Percentiles rank a stretch among this genome's conserved stretches.
Evolutionary conservation across 2,888 invertebrate genomes (phyloP).

Genomic region (Eudiplozoon nipponicum): DNA sequence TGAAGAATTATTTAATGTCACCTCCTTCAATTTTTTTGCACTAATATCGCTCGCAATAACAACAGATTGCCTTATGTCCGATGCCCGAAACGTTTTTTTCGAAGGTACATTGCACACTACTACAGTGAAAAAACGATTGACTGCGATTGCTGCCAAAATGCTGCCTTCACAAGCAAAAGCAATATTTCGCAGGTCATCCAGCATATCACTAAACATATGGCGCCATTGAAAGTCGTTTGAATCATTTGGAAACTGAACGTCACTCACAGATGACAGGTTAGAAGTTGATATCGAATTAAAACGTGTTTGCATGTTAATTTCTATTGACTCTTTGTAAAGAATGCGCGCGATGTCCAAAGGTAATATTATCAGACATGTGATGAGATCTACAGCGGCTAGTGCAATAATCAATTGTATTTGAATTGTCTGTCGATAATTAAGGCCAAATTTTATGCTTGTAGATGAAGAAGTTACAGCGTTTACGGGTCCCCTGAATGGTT

Average conservation of each 20-base stretch:
- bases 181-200: not conserved
- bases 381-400: conserved; percentile 3
- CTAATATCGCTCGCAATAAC: too few species aligned
- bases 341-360: conserved; percentile 6
- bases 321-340: not conserved
- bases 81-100: too few species aligned
- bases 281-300: too few species aligned
- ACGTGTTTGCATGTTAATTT: not conserved
- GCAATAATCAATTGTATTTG: conserved; percentile 1
- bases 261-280: not conserved
- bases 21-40: too few species aligned
- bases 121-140: not conserved
- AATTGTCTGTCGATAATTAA: conserved; percentile 3
- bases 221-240: too few species aligned
- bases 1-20: too few species aligned
- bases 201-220: not conserved
- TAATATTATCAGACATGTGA: conserved; percentile 2
- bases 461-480: too few species aligned
- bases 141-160: not conserved
- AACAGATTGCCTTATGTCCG: too few species aligned
- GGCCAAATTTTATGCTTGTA: too few species aligned
- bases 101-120: too few species aligned
- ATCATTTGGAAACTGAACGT: too few species aligned
- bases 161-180: not conserved
- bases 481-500: too few species aligned